Base-by-base conservation (phyloP, 1,140 invertebrate species). In the Pteromalus puparum region DNA sequence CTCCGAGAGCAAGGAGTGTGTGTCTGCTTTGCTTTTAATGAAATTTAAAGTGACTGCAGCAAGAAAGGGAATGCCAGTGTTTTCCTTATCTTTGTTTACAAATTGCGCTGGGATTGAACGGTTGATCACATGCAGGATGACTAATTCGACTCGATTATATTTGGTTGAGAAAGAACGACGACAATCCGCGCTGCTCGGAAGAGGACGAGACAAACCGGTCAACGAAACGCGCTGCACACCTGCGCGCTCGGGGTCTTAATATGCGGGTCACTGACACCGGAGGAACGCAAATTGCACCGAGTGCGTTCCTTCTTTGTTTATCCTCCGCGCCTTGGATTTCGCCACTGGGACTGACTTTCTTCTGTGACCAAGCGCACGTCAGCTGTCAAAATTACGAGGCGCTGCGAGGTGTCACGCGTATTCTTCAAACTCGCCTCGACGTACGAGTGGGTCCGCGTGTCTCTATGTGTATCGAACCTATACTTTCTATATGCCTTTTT, bases 211-310 rank as follows among this genome's bases (percentile, higher is more conserved):
- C 0, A 30, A 70, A 70, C 24, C 68, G 53, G 13, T 76, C 68
- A 83, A 42, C 38, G 38, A 76, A 82, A 85, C 30, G 30, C 10
- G 67, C n/a, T n/a, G n/a, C 82, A 83, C 72, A 85, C 82, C 72
- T 77, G 79, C 6, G 65, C 79, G 53, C 81, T 65, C 73, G 42
- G 15, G 24, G 28, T 28, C 34, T 5, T 24, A 30, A 68, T 2
- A 7, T 26, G 26, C 85, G 89, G 90, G 90, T 91, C 91, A 88
- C 90, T 89, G 91, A 92, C 91, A 91, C 87, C 84, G 76, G 81
- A 87, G 90, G 88, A 89, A 91, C 90, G 91, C 90, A 75, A 91
- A 90, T 89, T 91, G 87, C 89, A 87, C 88, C 70, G 76, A 42
- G 81, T 61, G 53, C 46, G 21, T 61, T 83, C 70, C 74, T 86